Base-by-base conservation (phyloP, 2,113 vertebrate species). In the Ornithorhynchus anatinus region DNA sequence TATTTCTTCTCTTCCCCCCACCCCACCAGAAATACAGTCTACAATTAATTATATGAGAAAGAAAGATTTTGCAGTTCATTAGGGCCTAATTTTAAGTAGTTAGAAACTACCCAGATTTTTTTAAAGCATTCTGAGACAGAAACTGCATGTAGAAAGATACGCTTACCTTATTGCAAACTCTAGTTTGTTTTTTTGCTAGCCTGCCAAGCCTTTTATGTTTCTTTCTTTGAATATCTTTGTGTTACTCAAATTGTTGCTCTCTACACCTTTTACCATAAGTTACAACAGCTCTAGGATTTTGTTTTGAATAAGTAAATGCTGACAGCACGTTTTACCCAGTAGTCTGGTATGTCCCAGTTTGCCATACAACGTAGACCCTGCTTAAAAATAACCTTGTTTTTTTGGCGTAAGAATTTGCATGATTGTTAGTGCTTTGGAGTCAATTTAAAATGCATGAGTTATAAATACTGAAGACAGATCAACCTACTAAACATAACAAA, bases 391-490 rank as follows among this genome's bases (percentile, higher is more conserved):
- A 84, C 70, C 29, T 72, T 82, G 81, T 83, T 79, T 63, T 25
- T 77, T 84, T 88, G 75, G 85, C 90, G 85, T 92, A 86, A 89
- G 86, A 84, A 83, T 90, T 89, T 93, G 93, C 93, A 95, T 94
- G 94, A 91, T 80, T 89, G 60, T 84, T 90, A 90, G 86, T 84
- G 84, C 93, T 95, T 87, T 81, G 73, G 84, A 84, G 74, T 88
- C 85, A 88, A 88, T 80, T 90, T 86, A 93, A 92, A 90, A 82
- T 94, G 95, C 94, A 96, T 96, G 94, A 92, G 90, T 94, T 95
- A 92, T 93, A 92, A 91, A 90, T 83, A 90, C 91, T 95, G 92
- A 92, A 84, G 89, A 91, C 54, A 84, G 83, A 86, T 86, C 88
- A 78, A 86, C 88, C 75, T 89, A 80, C 84, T 65, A 72, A 86